These are phyloP conservation scores for Burhinus oedicnemus DNA, from an alignment of 2,113 vertebrate genomes.

Conservation along the genomic window DNA sequence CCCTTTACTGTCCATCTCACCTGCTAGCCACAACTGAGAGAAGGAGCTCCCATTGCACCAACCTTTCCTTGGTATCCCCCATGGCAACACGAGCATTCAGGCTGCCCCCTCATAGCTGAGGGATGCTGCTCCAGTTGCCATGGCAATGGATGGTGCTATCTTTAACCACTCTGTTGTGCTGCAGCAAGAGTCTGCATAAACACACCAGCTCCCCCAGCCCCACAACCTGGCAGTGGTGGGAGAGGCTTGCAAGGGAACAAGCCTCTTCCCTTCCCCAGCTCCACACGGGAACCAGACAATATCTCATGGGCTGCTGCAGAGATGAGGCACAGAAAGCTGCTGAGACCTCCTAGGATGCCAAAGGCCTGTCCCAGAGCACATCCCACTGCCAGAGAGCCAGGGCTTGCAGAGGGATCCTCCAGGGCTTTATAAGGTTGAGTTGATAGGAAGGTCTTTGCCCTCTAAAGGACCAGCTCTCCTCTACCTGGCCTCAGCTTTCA, in stretches of 20 bases:
- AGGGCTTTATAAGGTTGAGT: not conserved
- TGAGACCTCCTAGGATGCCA: not conserved
- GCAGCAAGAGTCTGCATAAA: conserved; percentile 18
- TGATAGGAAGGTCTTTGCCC: not conserved
- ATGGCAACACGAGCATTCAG: not conserved
- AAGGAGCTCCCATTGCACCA: not conserved
- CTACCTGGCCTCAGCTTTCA: not conserved
- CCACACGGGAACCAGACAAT: not conserved
- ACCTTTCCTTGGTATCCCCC: not conserved
- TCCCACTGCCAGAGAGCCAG: not conserved
- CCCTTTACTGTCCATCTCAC: not conserved
- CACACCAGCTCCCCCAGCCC: conserved; percentile 22
- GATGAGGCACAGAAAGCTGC: not conserved
- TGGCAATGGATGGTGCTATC: conserved; percentile 57
- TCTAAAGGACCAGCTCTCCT: not conserved
- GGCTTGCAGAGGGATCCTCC: not conserved
- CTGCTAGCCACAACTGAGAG: not conserved
- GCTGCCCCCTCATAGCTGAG: not conserved
- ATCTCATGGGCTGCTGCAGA: not conserved
- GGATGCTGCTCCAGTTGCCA: conserved; percentile 54
- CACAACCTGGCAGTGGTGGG: not conserved
- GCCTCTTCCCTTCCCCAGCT: not conserved
- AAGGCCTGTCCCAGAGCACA: not conserved
- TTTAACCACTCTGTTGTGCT: conserved; percentile 44
- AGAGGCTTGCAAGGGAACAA: not conserved